These are phyloP conservation scores for Sardina pilchardus DNA, from an alignment of 2,113 vertebrate genomes.

Conservation along the genomic window DNA sequence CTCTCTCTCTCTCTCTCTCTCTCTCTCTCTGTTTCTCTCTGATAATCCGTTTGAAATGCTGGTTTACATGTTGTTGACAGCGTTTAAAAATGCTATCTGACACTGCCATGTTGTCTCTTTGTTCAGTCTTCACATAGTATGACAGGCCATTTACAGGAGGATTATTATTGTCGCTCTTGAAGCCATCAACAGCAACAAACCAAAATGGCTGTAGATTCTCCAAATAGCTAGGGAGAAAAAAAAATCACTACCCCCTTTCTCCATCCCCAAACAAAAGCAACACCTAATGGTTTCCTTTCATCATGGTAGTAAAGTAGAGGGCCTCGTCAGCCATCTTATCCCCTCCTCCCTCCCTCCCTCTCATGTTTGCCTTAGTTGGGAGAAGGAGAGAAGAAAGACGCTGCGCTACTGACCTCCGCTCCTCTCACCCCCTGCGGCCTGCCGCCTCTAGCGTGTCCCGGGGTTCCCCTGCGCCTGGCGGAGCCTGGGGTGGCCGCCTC, in stretches of 20 bases:
- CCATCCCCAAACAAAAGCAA: background rate
- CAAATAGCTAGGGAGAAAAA: background rate
- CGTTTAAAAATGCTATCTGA: background rate
- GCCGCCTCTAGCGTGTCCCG: constrained; percentile 87
- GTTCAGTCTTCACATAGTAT: background rate
- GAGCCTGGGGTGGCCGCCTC: constrained; percentile 72
- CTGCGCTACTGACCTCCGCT: constrained; percentile 91
- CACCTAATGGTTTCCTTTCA: background rate
- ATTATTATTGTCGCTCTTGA: background rate
- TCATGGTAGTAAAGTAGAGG: background rate
- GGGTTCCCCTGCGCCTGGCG: constrained; percentile 82
- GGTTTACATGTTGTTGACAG: background rate
- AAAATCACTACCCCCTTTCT: background rate
- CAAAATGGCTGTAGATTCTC: background rate
- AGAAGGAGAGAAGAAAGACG: constrained; percentile 60
- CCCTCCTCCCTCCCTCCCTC: background rate
- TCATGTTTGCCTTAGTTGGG: background rate
- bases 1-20: constrained; percentile 35
- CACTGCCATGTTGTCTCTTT: background rate
- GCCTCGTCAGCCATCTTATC: background rate
- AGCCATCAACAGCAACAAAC: background rate
- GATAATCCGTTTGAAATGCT: background rate
- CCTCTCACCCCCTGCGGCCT: constrained; percentile 86
- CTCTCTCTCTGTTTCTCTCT: too few relatives aligned
- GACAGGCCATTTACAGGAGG: background rate